phyloP scores from a whole-genome alignment of 2,888 invertebrate species.

The Blastobasis lacticolella region DNA sequence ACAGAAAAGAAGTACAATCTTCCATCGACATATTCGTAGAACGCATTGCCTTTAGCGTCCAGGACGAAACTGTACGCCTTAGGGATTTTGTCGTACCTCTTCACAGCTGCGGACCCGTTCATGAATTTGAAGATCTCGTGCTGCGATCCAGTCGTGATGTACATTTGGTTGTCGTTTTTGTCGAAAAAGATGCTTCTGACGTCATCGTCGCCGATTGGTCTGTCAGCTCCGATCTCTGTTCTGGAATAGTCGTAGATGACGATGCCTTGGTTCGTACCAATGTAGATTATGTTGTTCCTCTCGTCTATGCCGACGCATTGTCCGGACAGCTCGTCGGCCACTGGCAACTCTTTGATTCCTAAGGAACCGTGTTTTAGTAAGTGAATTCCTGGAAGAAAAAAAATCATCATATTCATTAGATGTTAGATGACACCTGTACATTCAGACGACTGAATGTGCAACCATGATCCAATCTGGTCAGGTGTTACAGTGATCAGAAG shows the following conservation, averaged over 20 bases:
- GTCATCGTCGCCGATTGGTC: slow-evolving; percentile 65
- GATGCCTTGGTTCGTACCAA: slow-evolving; percentile 61
- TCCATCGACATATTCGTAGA: slow-evolving; percentile 60
- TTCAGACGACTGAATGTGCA: no score
- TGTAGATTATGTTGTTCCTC: slow-evolving; percentile 41
- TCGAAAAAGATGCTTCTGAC: slow-evolving; percentile 56
- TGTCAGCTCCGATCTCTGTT: slow-evolving; percentile 48
- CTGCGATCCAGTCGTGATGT: slow-evolving; percentile 51
- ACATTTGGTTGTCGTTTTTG: slow-evolving; percentile 53
- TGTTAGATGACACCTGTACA: no score
- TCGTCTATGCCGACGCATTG: slow-evolving; percentile 56
- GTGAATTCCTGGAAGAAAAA: slow-evolving; percentile 30
- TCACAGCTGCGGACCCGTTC: slow-evolving; percentile 58
- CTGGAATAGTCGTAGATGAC: slow-evolving; percentile 51
- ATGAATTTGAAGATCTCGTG: slow-evolving; percentile 56
- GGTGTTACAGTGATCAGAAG: no score
- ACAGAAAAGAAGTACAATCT: slow-evolving; percentile 53
- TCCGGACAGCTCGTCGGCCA: slow-evolving; percentile 50
- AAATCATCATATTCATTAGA: no score
- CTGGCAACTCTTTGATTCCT: slow-evolving; percentile 49
- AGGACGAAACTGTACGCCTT: slow-evolving; percentile 59
- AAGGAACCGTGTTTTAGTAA: slow-evolving; percentile 53
- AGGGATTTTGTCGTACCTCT: slow-evolving; percentile 52
- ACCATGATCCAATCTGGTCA: no score
- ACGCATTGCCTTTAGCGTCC: slow-evolving; percentile 52